Percentiles rank a stretch among this genome's conserved stretches.
Conservation (phyloP, 1,140 invertebrate species). For the Drosophila funebris region DNA sequence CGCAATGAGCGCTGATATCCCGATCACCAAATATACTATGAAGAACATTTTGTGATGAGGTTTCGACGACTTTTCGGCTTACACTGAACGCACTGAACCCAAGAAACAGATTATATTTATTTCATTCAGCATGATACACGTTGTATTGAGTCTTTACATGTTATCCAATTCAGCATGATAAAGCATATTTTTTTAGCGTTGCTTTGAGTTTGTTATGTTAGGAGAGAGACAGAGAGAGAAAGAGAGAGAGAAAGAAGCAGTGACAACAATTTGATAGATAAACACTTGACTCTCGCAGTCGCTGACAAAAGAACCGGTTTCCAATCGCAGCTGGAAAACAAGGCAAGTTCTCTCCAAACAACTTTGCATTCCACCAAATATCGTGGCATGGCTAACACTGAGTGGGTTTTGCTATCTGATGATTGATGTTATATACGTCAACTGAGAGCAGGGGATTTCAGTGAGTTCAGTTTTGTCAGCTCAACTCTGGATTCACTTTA, state of each 20-base stretch:
- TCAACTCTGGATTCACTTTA: background rate
- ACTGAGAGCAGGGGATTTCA: background rate
- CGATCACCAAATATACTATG: conserved; percentile 47
- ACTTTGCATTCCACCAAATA: background rate
- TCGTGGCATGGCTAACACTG: background rate
- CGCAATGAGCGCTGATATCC: conserved; percentile 41
- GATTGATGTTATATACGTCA: background rate
- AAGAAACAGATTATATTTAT: background rate
- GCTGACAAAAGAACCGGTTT: background rate
- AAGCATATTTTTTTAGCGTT: too few species aligned
- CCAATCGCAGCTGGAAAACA: background rate
- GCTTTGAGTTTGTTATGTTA: too few species aligned
- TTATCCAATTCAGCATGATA: too few species aligned
- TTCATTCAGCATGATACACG: conserved; percentile 19
- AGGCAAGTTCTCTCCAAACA: background rate
- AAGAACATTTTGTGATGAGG: conserved; percentile 42
- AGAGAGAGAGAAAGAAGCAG: too few species aligned
- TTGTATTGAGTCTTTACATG: background rate
- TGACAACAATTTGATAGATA: too few species aligned
- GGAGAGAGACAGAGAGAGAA: too few species aligned
- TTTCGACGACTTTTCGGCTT: background rate
- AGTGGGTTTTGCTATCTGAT: background rate
- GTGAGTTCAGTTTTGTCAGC: too few species aligned
- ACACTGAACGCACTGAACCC: background rate
- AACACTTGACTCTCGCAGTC: too few species aligned